Base-by-base conservation (phyloP, 1,140 invertebrate species). In the Lepidurus packardi region DNA sequence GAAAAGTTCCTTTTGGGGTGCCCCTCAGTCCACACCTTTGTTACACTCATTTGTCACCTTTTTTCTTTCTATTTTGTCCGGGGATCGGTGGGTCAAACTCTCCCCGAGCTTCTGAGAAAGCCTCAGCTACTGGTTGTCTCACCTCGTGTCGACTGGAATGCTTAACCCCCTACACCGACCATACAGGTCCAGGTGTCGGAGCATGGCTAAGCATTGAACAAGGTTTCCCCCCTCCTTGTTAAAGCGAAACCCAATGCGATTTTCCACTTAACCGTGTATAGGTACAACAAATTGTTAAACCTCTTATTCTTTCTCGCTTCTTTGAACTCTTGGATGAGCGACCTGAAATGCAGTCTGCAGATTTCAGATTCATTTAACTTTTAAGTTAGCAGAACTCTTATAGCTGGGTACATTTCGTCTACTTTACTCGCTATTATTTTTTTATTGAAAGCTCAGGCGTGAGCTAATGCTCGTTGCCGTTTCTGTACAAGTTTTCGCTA, bases 21-120 rank as follows among this genome's bases (percentile, higher is more conserved):
- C 53, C 53, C 45, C 53, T 21, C 21, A 13, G 13, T 13, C 21
- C 53, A 65, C 53, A 65, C 53, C 53, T 65, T 65, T 21, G 53
- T 65, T 65, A 65, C 53, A 65, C n/a, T 65, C 53, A 65, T 65
- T 65, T 65, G 53, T 65, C 53, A 65, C 53, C 53, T 65, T 21
- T 13, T n/a, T 65, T 21, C n/a, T 21, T 13, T n/a, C 21, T 7
- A 7, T 21, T 13, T 65, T 2, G 53, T 21, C 13, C 13, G 53
- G 53, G 21, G 16, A 13, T 11, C 53, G 53, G 53, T 65, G 21
- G 21, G 34, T 34, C 34, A 65, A 65, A 65, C 53, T 65, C 21
- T 65, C 21, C 53, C 53, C n/a, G 16, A 47, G 10, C 1, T 13
- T 65, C 53, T 65, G 0, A 65, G 34, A 65, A 65, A 65, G 53